Evolutionary conservation across 2,113 vertebrate species (phyloP).

Genomic region (Microcebus griseorufus): DNA sequence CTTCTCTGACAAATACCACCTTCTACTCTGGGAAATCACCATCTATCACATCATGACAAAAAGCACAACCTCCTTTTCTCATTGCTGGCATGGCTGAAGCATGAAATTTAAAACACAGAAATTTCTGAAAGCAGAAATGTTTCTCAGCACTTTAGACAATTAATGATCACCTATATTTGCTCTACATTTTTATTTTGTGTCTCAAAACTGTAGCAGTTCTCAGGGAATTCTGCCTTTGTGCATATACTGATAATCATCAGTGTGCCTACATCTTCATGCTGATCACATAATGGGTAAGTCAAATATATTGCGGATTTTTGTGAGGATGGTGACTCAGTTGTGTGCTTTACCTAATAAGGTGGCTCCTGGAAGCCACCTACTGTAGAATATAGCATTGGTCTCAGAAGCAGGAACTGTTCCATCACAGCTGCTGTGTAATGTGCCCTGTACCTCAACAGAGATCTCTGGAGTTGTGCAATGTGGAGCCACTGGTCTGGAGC

Average conservation of each 20-base stretch:
- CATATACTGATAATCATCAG: no score
- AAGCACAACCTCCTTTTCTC: background rate
- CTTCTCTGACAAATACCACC: background rate
- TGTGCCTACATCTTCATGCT: background rate
- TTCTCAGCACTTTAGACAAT: background rate
- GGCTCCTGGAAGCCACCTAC: background rate
- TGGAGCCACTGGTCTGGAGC: accelerated
- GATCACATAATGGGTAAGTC: background rate
- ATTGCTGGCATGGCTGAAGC: background rate
- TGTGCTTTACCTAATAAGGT: background rate
- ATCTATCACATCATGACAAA: background rate
- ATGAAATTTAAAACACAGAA: background rate
- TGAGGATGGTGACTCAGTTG: background rate
- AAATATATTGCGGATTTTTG: accelerated
- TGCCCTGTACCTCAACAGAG: background rate
- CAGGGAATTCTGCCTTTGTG: background rate
- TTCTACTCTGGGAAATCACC: conserved; percentile 17
- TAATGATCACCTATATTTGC: background rate
- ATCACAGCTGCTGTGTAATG: background rate
- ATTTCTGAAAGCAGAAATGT: background rate
- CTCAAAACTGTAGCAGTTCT: background rate
- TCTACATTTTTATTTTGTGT: background rate
- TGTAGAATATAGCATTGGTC: no score
- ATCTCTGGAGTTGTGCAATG: accelerated
- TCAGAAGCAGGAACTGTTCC: background rate